Conservation (phyloP, 2,888 invertebrate species). For the Agrochola litura region DNA sequence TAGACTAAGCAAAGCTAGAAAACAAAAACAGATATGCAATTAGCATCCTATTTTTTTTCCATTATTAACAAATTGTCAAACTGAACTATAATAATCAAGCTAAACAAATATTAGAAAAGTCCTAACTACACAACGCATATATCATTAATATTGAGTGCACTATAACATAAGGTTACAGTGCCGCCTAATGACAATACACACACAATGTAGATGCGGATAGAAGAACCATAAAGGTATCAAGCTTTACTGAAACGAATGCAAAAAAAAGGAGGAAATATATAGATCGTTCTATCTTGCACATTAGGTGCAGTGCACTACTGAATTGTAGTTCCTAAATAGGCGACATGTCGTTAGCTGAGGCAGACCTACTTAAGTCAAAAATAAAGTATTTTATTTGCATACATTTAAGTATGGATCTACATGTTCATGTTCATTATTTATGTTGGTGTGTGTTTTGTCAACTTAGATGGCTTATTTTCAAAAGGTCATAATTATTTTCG, state of each 20-base stretch:
- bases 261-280: neutral
- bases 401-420: neutral
- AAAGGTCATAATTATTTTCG: neutral
- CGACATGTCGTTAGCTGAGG: neutral
- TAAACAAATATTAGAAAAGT: constrained; percentile 44
- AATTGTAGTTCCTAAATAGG: neutral
- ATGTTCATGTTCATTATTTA: neutral
- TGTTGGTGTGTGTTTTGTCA: neutral
- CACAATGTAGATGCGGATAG: neutral
- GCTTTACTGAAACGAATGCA: neutral
- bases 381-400: neutral
- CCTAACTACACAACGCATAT: constrained; percentile 25
- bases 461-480: neutral
- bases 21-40: neutral
- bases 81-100: constrained; percentile 20
- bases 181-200: constrained; percentile 46
- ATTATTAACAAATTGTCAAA: constrained; percentile 10
- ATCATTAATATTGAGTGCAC: constrained; percentile 52
- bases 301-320: neutral
- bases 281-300: neutral
- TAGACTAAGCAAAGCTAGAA: neutral
- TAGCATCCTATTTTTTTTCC: neutral
- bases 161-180: constrained; percentile 30
- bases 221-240: constrained; percentile 5
- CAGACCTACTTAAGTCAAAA: neutral